phyloP scores from a whole-genome alignment of 2,888 invertebrate species.

The Tetranychus piercei region DNA sequence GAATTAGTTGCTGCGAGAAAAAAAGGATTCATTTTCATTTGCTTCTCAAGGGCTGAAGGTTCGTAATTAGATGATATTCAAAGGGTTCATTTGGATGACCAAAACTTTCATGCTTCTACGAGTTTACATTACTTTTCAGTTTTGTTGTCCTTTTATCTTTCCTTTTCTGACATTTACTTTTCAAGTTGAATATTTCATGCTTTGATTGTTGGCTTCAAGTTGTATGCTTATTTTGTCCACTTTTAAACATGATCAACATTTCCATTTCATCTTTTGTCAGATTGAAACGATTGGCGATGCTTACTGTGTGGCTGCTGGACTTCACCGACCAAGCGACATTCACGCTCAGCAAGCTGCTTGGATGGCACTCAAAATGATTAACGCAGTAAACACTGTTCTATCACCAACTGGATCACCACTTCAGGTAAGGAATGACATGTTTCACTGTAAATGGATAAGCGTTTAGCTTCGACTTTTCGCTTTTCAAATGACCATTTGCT shows the following conservation, averaged over 20 bases:
- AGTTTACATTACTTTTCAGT: no score
- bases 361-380: conserved; percentile 89
- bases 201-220: no score
- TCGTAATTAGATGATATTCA: no score
- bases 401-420: conserved; percentile 83
- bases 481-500: no score
- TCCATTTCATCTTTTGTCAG: conserved; percentile 34
- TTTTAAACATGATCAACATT: neutral
- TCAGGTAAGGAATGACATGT: conserved; percentile 41
- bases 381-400: conserved; percentile 63
- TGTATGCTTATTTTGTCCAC: neutral
- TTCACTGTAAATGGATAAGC: conserved; percentile 14
- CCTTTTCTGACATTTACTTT: no score
- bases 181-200: no score
- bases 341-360: conserved; percentile 87
- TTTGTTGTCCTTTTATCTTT: no score
- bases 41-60: no score
- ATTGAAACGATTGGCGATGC: conserved; percentile 92
- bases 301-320: conserved; percentile 81
- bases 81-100: no score
- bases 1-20: no score
- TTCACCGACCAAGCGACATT: conserved; percentile 63
- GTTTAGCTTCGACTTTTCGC: neutral
- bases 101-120: no score
- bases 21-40: no score